Evolutionary conservation across 2,113 vertebrate species (phyloP), one percentile per base, ranked within the genome.

Genomic region (Siniperca chuatsi): DNA sequence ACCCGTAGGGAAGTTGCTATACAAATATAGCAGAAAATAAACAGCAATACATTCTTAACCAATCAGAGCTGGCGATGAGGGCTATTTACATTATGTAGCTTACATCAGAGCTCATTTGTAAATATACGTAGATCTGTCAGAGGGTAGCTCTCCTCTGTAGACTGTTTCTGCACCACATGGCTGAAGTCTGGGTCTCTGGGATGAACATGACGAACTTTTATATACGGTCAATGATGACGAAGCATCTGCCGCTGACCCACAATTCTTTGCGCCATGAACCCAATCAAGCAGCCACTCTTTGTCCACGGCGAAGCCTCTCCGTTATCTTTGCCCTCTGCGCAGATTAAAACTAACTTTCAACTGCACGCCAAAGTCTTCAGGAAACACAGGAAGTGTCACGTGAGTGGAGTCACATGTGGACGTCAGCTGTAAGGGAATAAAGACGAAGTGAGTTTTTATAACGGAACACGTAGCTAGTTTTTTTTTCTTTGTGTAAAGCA

Each of bases 231-330:
- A 4, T 37, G 35, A 8, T 75, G 76, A 89, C 72, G 10, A 48
- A 18, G 62, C 78, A 78, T 44, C 62, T 70, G 44, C 4, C 4
- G 6, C 64, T 48, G 11, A 78, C 89, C 91, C 91, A 91, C 67
- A 92, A 91, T 87, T 0, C 91, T 44, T 87, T 88, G 91, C 91
- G 86, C n/a, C 18, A 11, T 4, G 8, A 85, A 52, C 6, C 2
- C 29, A 75, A 5, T 33, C 33, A 21, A 35, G 23, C 35, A 7
- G 40, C 29, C 2, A 35, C 23, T 50, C 9, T 11, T 0, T 48
- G 20, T 8, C 4, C 42, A 9, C 42, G 42, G 42, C 12, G 9
- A n/a, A 35, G 55, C 25, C 4, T 61, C 13, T 11, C 12, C 3
- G 52, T 2, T 37, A 12, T 21, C 8, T 54, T 11, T 35, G 4